These are phyloP conservation scores for Elymnias hypermnestra DNA, from an alignment of 1,140 invertebrate genomes.

Conservation along the genomic window DNA sequence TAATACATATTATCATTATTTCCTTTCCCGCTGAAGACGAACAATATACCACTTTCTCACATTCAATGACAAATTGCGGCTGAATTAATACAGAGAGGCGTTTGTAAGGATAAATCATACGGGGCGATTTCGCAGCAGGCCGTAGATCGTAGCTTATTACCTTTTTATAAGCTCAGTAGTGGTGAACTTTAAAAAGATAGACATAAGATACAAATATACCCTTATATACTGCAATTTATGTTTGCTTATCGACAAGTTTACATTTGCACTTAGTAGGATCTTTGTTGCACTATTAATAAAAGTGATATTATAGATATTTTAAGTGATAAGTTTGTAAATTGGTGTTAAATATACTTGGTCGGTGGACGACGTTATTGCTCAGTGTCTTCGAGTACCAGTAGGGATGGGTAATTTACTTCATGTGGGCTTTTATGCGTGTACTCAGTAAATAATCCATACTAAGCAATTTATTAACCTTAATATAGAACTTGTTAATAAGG, in stretches of 20 bases:
- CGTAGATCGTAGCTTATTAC: slow-evolving; percentile 32
- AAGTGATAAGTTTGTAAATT: slow-evolving; percentile 21
- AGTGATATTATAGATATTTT: slow-evolving; percentile 9
- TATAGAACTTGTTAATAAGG: slow-evolving; percentile 27
- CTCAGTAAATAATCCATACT: slow-evolving; percentile 28
- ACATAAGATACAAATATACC: slow-evolving; percentile 24
- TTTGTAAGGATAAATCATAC: slow-evolving; percentile 65
- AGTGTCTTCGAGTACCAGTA: slow-evolving; percentile 59
- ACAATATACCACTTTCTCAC: slow-evolving; percentile 71
- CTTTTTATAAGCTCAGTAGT: not conserved
- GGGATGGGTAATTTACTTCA: slow-evolving; percentile 48
- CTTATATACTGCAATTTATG: slow-evolving; percentile 5
- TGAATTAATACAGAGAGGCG: slow-evolving; percentile 64
- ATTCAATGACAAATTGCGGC: slow-evolving; percentile 64
- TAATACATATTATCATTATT: slow-evolving; percentile 42
- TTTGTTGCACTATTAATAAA: slow-evolving; percentile 16
- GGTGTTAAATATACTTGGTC: slow-evolving; percentile 53
- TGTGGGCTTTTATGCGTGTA: slow-evolving; percentile 23
- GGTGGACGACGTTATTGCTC: slow-evolving; percentile 65
- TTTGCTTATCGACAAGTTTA: slow-evolving; percentile 25
- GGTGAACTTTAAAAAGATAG: slow-evolving; percentile 13
- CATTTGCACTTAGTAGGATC: slow-evolving; percentile 10
- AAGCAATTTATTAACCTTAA: slow-evolving; percentile 28
- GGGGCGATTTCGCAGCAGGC: slow-evolving; percentile 49
- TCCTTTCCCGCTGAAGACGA: slow-evolving; percentile 46